phyloP scores from a whole-genome alignment of 2,888 invertebrate genomes.

The Bugulina stolonifera region DNA sequence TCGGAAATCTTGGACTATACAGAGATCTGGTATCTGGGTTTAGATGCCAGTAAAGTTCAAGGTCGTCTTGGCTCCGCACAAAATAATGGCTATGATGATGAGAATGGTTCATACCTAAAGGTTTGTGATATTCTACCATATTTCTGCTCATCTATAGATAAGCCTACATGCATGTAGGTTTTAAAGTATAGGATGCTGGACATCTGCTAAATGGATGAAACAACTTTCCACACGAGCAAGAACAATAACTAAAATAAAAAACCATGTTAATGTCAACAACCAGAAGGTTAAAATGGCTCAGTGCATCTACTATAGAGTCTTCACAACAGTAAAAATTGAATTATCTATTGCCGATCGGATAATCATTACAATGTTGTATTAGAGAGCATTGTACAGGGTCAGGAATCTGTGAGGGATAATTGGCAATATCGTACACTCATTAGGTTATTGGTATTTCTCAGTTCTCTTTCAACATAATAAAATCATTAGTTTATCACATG shows the following conservation, averaged over 20 bases:
- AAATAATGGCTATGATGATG: constrained; percentile 52
- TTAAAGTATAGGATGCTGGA: no score
- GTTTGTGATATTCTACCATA: no score
- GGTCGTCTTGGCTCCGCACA: constrained; percentile 43
- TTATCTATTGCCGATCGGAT: background rate
- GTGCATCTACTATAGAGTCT: no score
- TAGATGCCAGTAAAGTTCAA: constrained; percentile 51
- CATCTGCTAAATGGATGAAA: no score
- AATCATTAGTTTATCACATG: no score
- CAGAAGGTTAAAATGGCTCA: no score
- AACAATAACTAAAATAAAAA: no score
- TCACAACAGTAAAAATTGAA: background rate
- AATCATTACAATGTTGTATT: background rate
- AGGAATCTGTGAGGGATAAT: background rate
- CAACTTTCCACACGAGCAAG: no score
- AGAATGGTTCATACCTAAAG: constrained; percentile 75
- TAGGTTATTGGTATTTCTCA: background rate
- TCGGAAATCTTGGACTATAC: constrained; percentile 80
- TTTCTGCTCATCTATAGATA: no score
- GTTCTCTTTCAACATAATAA: no score
- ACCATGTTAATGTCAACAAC: no score
- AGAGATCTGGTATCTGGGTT: constrained; percentile 80
- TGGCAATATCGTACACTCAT: background rate
- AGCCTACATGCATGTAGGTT: no score
- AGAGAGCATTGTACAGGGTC: background rate